These are phyloP conservation scores for Solen grandis DNA, from an alignment of 1,140 invertebrate genomes.

Conservation along the genomic window DNA sequence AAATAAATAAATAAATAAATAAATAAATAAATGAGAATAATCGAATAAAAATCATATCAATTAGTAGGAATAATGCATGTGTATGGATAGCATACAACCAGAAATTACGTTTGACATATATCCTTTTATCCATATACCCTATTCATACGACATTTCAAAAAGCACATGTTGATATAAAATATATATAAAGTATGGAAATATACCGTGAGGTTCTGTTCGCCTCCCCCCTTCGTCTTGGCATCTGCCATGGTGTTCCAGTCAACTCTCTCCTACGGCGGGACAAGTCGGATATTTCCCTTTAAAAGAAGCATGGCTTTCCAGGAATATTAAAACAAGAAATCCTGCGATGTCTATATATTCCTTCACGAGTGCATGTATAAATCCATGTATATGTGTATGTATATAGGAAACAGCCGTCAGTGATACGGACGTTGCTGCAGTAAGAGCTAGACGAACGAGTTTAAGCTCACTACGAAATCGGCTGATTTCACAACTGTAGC, in stretches of 20 bases:
- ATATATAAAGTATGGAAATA: no score
- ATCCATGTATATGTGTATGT: background rate
- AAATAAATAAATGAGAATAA: no score
- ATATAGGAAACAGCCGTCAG: background rate
- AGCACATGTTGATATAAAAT: no score
- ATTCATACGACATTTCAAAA: no score
- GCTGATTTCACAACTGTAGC: background rate
- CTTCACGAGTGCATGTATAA: background rate
- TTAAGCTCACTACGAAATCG: background rate
- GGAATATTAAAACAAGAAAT: background rate
- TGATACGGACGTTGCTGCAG: background rate
- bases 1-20: no score
- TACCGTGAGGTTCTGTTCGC: conserved; percentile 72
- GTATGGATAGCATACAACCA: no score
- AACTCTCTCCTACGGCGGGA: background rate
- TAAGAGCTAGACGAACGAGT: conserved; percentile 29
- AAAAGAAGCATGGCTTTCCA: background rate
- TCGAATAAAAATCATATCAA: no score
- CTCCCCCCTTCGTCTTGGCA: conserved; percentile 67
- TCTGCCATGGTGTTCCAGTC: conserved; percentile 56
- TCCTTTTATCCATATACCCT: no score
- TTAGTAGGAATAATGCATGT: no score
- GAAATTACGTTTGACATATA: no score
- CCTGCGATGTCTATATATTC: background rate
- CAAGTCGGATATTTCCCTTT: background rate